Conservation (phyloP, 2,888 invertebrate species). For the Ectobius pallidus region DNA sequence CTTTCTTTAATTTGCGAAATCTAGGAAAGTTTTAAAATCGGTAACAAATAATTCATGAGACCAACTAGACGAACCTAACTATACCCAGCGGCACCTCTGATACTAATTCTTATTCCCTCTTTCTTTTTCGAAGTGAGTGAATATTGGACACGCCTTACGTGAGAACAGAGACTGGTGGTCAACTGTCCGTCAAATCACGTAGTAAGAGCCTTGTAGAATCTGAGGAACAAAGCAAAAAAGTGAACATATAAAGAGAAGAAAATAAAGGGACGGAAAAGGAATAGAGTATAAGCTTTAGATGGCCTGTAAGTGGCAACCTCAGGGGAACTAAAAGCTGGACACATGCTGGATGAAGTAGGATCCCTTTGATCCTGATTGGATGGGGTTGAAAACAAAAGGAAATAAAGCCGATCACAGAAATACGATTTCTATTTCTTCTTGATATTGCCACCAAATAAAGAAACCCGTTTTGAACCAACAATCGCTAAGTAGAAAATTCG, state of each 20-base stretch:
- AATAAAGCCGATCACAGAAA: conserved; percentile 25
- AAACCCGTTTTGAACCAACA: too few relatives aligned
- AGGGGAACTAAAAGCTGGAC: conserved; percentile 13
- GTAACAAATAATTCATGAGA: too few relatives aligned
- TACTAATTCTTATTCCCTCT: too few relatives aligned
- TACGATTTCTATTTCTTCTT: conserved; percentile 19
- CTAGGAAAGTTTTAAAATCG: too few relatives aligned
- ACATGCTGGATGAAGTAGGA: neutral
- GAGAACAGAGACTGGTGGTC: neutral
- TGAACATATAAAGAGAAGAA: neutral
- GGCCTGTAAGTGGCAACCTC: conserved; percentile 20
- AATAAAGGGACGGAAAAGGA: conserved; percentile 8
- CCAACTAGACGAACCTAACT: too few relatives aligned
- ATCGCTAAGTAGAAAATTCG: too few relatives aligned
- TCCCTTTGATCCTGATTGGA: conserved; percentile 38
- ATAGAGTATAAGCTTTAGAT: neutral
- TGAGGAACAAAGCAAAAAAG: conserved; percentile 16
- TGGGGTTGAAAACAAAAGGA: conserved; percentile 16
- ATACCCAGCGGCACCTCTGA: too few relatives aligned
- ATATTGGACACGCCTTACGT: neutral
- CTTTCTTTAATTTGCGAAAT: too few relatives aligned
- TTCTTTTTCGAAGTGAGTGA: too few relatives aligned
- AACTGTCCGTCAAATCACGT: conserved; percentile 21
- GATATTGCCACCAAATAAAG: too few relatives aligned
- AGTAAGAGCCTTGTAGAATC: neutral